A percentile compares a stretch with the other conserved stretches of the same genome.
Evolutionary conservation across 2,113 vertebrate species (phyloP).

Genomic region (Accipiter cooperii): DNA sequence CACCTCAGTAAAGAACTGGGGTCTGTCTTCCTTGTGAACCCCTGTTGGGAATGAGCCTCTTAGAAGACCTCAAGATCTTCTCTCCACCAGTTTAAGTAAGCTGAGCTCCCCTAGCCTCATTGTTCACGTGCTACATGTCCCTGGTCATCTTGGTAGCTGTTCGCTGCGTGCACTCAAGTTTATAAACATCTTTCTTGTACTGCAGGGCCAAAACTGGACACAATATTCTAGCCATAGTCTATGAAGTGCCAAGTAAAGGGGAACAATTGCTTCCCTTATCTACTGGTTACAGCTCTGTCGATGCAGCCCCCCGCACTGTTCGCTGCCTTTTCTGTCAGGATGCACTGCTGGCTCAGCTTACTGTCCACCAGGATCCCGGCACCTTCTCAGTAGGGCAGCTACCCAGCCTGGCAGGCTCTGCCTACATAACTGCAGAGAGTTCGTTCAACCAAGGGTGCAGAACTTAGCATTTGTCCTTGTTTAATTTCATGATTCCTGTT

Average conservation of each 20-base stretch:
- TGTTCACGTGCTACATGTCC: fast-evolving
- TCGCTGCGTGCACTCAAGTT: not conserved
- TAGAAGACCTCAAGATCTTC: not conserved
- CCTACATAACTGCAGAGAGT: not conserved
- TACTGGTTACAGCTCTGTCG: not conserved
- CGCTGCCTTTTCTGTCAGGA: not conserved
- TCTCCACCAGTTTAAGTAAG: not conserved
- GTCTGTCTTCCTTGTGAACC: not conserved
- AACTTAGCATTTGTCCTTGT: not conserved
- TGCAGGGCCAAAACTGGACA: not conserved
- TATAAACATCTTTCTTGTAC: not conserved
- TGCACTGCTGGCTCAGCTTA: not conserved
- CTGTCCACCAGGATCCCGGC: not conserved
- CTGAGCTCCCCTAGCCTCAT: not conserved
- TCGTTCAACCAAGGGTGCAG: not conserved
- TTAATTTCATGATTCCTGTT: not conserved
- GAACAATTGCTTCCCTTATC: not conserved
- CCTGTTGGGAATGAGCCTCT: not conserved
- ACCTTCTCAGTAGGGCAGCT: not conserved
- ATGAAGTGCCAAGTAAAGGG: not conserved
- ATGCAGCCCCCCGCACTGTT: not conserved
- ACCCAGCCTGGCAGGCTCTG: not conserved
- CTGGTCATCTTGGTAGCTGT: not conserved
- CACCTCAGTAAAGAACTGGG: not conserved
- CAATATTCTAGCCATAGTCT: not conserved